Conservation (phyloP, 2,888 invertebrate species). For the Nomada lathburiana region DNA sequence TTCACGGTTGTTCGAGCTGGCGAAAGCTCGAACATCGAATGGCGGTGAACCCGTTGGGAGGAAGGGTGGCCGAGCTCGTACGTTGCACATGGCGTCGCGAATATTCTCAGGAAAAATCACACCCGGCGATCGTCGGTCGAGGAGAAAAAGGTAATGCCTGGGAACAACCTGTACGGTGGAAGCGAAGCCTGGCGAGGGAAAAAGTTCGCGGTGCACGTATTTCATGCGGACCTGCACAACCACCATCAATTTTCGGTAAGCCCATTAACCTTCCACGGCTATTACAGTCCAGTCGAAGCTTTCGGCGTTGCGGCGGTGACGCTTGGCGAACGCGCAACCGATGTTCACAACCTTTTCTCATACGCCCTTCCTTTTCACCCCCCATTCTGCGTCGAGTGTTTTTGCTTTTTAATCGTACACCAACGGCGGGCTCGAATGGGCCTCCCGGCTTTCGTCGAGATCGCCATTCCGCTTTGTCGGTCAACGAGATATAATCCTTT, state of each 20-base stretch:
- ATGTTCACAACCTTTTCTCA: constrained; percentile 56
- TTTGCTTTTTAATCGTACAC: constrained; percentile 44
- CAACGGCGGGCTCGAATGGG: not conserved
- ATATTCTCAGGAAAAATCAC: constrained; percentile 66
- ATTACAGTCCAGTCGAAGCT: constrained; percentile 63
- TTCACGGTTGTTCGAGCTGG: constrained; percentile 41
- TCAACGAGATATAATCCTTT: constrained; percentile 19
- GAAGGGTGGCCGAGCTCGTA: constrained; percentile 16
- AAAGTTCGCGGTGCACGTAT: constrained; percentile 66
- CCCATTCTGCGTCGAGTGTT: constrained; percentile 24
- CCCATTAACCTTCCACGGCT: constrained; percentile 78
- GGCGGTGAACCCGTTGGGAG: not conserved
- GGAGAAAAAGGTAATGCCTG: constrained; percentile 31
- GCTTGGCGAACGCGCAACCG: constrained; percentile 61
- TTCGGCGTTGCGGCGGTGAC: constrained; percentile 43
- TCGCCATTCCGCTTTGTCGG: constrained; percentile 7
- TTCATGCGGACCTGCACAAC: constrained; percentile 70
- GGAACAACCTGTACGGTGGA: constrained; percentile 21
- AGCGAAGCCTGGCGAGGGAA: constrained; percentile 32
- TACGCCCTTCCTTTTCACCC: not conserved
- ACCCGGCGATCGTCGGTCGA: constrained; percentile 50
- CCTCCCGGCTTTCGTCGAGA: not conserved
- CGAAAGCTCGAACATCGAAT: constrained; percentile 16
- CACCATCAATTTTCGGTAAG: constrained; percentile 80
- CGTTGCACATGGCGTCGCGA: constrained; percentile 56